Evolutionary conservation across 2,888 invertebrate genomes (phyloP), one percentile per base, ranked within the genome.

Genomic region (Archaeoteleia sp.): DNA sequence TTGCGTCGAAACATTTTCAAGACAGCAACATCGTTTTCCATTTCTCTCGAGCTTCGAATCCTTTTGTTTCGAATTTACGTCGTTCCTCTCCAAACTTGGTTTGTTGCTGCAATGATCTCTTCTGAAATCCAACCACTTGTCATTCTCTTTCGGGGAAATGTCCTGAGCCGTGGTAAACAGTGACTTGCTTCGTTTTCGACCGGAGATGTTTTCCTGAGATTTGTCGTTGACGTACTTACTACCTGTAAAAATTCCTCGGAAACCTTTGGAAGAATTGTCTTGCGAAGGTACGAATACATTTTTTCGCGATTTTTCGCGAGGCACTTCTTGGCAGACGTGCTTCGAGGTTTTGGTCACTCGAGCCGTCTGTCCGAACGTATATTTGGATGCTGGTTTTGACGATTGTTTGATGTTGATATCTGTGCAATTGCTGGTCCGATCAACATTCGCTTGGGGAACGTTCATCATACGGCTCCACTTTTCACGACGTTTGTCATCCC

Each of bases 101-200:
- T 39, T 23, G 12, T 29, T 23, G 20, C 43, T 25, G 35, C 54
- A 42, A 20, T 49, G 53, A 34, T 49, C 55, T 13, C 27, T 46
- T 39, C 46, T 43, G 17, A 29, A 39, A n/a, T 68, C 68, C 29
- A 48, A 49, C 32, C 60, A 39, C 15, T 54, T 67, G 7, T 37
- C 46, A 34, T 45, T 61, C 25, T 74, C 74, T 15, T 65, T 72
- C 5, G 71, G 58, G 6, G 60, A 49, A 53, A 48, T 23, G 15
- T 66, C 66, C 27, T 74, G 66, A 39, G 63, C 62, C 13, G 67
- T 67, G 4, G 63, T 45, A 39, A 75, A 74, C 1, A 74, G 67
- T 8, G 75, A 74, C 13, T 69, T 73, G 45, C 74, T 74, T n/a
- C 72, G 54, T 40, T 67, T 74, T 10, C 73, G 55, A 13, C 70